A percentile compares a stretch with the other conserved stretches of the same genome.
Evolutionary conservation across 2,797 vertebrate species (phyloP).

Genomic region (Myripristis jacobus): DNA sequence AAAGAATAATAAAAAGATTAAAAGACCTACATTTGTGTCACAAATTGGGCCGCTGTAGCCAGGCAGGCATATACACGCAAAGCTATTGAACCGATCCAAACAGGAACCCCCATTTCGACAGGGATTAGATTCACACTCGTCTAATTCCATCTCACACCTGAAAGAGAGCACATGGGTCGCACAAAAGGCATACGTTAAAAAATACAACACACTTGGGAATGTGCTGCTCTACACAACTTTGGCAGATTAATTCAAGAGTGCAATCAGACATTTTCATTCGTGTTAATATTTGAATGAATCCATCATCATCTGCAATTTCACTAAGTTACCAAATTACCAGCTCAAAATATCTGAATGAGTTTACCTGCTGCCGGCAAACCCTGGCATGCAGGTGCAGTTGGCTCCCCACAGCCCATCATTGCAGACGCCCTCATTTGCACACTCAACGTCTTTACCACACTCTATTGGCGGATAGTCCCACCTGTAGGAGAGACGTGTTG

Average conservation of each 20-base stretch:
- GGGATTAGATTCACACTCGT: constrained; percentile 89
- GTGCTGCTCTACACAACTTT: neutral
- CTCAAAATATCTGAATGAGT: constrained; percentile 5
- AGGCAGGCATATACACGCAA: constrained; percentile 87
- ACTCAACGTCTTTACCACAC: constrained; percentile 87
- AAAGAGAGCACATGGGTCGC: constrained; percentile 3
- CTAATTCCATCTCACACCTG: constrained; percentile 89
- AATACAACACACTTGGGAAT: neutral
- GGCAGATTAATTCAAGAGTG: no score
- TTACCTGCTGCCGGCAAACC: constrained; percentile 89
- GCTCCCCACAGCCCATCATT: constrained; percentile 84
- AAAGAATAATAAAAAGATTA: neutral
- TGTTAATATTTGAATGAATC: neutral
- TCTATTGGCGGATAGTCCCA: constrained; percentile 85
- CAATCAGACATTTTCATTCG: neutral
- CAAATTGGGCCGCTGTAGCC: constrained; percentile 90
- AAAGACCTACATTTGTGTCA: constrained; percentile 85
- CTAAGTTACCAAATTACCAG: neutral
- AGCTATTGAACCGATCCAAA: constrained; percentile 85
- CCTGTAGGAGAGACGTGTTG: constrained; percentile 68
- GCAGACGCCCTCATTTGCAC: constrained; percentile 85
- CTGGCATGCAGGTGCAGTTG: constrained; percentile 90
- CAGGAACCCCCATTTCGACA: constrained; percentile 93
- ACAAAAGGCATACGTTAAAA: neutral
- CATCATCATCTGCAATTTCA: neutral